Evolutionary conservation across 2,888 invertebrate species (phyloP).

Genomic region (Heliconius charithonia): DNA sequence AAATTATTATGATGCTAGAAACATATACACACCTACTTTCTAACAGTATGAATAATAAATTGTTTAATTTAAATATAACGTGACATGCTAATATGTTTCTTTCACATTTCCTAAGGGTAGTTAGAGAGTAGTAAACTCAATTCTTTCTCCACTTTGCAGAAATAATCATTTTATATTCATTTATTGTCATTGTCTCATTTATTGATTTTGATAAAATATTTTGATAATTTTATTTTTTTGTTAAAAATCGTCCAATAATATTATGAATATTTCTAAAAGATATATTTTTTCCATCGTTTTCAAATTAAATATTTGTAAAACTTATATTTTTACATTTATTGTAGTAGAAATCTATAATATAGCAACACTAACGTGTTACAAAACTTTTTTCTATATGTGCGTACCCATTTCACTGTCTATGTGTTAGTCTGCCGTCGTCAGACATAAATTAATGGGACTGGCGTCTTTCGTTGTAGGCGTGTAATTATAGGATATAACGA

Average conservation of each 20-base stretch:
- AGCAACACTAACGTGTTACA: constrained; percentile 59
- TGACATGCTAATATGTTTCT: not conserved
- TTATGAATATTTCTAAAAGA: too few relatives aligned
- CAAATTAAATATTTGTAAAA: not conserved
- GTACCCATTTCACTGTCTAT: constrained; percentile 58
- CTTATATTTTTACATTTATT: not conserved
- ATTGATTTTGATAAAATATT: not conserved
- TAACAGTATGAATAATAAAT: constrained; percentile 1
- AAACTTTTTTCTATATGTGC: constrained; percentile 56
- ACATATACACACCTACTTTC: constrained; percentile 17
- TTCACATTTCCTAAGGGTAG: not conserved
- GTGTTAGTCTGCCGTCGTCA: constrained; percentile 61
- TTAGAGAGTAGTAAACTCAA: not conserved
- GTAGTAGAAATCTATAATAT: constrained; percentile 55
- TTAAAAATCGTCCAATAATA: too few relatives aligned
- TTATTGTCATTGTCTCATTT: not conserved
- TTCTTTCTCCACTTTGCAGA: not conserved
- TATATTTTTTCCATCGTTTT: not conserved
- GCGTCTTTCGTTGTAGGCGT: constrained; percentile 72
- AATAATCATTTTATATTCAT: not conserved
- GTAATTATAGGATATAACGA: constrained; percentile 80
- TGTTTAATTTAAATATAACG: not conserved
- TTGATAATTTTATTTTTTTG: too few relatives aligned
- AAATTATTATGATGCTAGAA: constrained; percentile 10
- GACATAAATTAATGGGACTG: constrained; percentile 79